phyloP scores from a whole-genome alignment of 2,113 vertebrate species.

The Diglossa brunneiventris region DNA sequence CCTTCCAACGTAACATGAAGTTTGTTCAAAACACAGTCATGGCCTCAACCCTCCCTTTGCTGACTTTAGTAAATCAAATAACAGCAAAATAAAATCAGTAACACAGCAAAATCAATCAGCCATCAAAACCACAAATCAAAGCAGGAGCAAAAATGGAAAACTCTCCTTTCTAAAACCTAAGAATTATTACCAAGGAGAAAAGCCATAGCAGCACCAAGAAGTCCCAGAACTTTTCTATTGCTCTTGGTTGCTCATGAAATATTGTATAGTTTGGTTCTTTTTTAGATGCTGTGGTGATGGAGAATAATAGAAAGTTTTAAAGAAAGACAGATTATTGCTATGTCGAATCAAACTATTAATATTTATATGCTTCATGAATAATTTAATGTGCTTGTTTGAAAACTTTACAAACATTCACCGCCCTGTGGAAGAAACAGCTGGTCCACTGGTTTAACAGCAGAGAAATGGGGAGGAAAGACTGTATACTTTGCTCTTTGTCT shows the following conservation, averaged over 20 bases:
- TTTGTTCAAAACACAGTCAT: neutral
- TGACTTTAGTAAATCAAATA: constrained; percentile 33
- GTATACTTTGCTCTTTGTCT: neutral
- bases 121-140: constrained; percentile 48
- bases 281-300: neutral
- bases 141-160: neutral
- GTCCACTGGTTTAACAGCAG: neutral
- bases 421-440: neutral
- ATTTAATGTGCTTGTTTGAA: neutral
- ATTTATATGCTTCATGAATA: constrained; percentile 17
- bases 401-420: constrained; percentile 1
- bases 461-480: neutral
- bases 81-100: constrained; percentile 9
- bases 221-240: neutral
- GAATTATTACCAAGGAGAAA: neutral
- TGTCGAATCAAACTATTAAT: neutral
- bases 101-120: constrained; percentile 36
- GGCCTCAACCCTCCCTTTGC: neutral
- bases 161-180: neutral
- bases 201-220: neutral
- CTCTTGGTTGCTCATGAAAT: neutral
- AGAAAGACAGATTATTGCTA: neutral
- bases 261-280: neutral
- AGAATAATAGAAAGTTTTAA: neutral
- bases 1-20: neutral